phyloP scores from a whole-genome alignment of 2,797 vertebrate species.

The Poecilia picta region DNA sequence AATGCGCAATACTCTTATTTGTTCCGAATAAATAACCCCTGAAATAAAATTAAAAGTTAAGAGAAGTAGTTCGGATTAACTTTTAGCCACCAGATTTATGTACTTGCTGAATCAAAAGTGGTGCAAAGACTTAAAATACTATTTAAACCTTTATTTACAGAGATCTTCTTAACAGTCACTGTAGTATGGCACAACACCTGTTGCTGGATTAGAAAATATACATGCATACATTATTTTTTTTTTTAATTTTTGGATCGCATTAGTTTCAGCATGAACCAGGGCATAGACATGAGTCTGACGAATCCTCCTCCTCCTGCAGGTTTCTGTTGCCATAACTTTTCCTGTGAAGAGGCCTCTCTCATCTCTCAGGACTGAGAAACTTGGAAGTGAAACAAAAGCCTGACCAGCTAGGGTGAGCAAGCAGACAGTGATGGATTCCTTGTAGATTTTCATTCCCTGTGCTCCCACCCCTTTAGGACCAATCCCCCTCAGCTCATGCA shows the following conservation, averaged over 20 bases:
- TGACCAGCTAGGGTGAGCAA: conserved; percentile 72
- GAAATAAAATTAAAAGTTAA: background rate
- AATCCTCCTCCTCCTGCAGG: conserved; percentile 40
- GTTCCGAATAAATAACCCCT: conserved; percentile 11
- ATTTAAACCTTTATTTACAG: background rate
- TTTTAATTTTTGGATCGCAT: background rate
- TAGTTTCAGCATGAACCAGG: background rate
- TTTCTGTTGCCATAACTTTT: conserved; percentile 44
- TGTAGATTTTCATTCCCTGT: conserved; percentile 42
- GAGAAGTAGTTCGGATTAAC: background rate
- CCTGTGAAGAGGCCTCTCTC: conserved; percentile 53
- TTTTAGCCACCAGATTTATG: background rate
- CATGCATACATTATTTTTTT: background rate
- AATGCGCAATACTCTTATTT: conserved; percentile 31
- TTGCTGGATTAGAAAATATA: conserved; percentile 42
- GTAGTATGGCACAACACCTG: conserved; percentile 53
- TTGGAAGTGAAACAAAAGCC: conserved; percentile 76
- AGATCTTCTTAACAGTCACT: background rate
- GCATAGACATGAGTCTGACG: conserved; percentile 7
- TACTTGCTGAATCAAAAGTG: background rate
- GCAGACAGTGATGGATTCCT: conserved; percentile 74
- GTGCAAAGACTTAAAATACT: background rate
- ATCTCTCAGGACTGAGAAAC: conserved; percentile 56
- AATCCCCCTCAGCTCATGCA: conserved; percentile 66
- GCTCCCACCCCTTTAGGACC: conserved; percentile 67